Conservation (phyloP, 2,888 invertebrate species). For the Tinea trinotella region DNA sequence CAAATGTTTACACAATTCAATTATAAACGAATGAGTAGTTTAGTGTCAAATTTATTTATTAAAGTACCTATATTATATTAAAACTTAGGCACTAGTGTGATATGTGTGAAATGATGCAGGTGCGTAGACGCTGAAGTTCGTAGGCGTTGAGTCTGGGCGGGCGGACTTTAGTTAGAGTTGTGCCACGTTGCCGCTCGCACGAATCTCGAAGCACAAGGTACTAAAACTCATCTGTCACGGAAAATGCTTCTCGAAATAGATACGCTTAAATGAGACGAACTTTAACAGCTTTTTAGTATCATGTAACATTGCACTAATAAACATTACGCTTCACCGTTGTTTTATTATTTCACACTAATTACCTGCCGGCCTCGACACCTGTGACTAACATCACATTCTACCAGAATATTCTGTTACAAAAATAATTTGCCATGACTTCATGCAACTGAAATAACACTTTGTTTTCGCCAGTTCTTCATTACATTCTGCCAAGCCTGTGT, state of each 20-base stretch:
- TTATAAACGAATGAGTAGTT: not conserved
- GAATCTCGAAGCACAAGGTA: slow-evolving; percentile 69
- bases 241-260: slow-evolving; percentile 18
- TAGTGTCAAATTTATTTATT: not conserved
- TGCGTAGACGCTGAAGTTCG: slow-evolving; percentile 36
- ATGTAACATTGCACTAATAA: slow-evolving; percentile 18
- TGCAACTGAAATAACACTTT: slow-evolving; percentile 55
- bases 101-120: slow-evolving; percentile 53
- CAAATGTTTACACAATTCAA: not conserved
- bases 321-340: slow-evolving; percentile 50
- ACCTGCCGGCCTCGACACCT: slow-evolving; percentile 49
- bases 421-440: slow-evolving; percentile 63
- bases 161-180: slow-evolving; percentile 56
- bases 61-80: not conserved
- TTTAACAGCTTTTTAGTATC: slow-evolving; percentile 11
- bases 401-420: slow-evolving; percentile 54
- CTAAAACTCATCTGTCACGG: slow-evolving; percentile 21
- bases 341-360: slow-evolving; percentile 43
- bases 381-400: slow-evolving; percentile 52
- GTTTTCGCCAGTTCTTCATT: slow-evolving; percentile 26
- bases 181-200: slow-evolving; percentile 68
- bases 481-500: not conserved
- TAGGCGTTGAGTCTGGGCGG: slow-evolving; percentile 41
- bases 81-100: not conserved
- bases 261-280: slow-evolving; percentile 9